Conservation (phyloP, 2,797 vertebrate genomes). For the Anomalospiza imberbis region DNA sequence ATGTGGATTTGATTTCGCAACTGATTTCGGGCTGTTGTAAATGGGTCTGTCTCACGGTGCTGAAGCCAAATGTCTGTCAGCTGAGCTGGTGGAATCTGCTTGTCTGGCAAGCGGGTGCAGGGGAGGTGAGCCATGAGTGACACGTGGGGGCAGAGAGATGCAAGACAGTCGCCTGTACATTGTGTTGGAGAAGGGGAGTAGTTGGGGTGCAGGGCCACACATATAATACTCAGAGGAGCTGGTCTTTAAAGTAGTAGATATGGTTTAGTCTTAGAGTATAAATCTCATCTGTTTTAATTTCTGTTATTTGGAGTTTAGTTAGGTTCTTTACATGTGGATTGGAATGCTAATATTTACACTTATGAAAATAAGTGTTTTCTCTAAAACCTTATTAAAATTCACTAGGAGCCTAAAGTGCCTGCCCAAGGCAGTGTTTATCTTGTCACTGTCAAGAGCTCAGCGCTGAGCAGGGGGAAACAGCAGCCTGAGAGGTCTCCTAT, state of each 20-base stretch:
- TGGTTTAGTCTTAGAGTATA: not conserved
- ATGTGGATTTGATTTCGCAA: not conserved
- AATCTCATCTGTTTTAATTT: not conserved
- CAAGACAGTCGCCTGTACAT: fast-evolving
- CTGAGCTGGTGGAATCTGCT: slow-evolving; percentile 39
- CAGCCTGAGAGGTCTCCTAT: not conserved
- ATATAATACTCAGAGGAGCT: not conserved
- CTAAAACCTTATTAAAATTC: slow-evolving; percentile 12
- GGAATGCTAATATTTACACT: not conserved
- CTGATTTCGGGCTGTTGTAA: not conserved
- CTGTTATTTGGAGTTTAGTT: not conserved
- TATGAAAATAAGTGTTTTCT: not conserved
- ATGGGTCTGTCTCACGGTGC: not conserved
- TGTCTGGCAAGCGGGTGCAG: not conserved
- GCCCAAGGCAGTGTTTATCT: not conserved
- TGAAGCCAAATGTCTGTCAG: slow-evolving; percentile 18
- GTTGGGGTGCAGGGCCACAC: not conserved
- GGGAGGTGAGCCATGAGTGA: not conserved
- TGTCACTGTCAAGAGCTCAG: not conserved
- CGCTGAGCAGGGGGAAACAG: fast-evolving
- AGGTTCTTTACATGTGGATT: not conserved
- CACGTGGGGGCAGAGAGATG: not conserved
- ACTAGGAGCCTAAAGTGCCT: not conserved
- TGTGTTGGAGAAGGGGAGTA: not conserved
- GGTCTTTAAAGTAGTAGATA: not conserved